Evolutionary conservation across 2,797 vertebrate genomes (phyloP), one percentile per base, ranked within the genome.

Genomic region (Tapera naevia): DNA sequence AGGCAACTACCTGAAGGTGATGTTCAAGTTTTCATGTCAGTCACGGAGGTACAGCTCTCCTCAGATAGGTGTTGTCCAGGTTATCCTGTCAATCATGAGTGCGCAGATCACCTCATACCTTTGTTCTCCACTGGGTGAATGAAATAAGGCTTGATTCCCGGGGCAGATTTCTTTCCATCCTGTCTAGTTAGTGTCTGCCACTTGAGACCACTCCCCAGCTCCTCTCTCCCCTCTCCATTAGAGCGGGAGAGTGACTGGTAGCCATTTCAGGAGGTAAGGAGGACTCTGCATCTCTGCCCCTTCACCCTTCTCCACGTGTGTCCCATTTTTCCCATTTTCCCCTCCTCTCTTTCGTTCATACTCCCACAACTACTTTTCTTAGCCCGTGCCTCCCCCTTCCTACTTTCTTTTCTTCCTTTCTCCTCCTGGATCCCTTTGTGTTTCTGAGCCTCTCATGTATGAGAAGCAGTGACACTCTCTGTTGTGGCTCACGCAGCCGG

Each of bases 401-500:
- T 82, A 10, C 25, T n/a, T 74, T 17, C 25, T 53, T 83, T 60
- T 60, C 37, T 70, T 67, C 30, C 30, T 88, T 75, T n/a, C 57
- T 84, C 37, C 53, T 91, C 46, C 61, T 73, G 80, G 48, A 50
- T 80, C 58, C 51, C 65, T 90, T 86, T 84, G 69, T 88, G 60
- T 76, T 94, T 90, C 66, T 39, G 83, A 95, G 80, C 37, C 53
- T 89, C 56, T 85, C 51, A 5, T 74, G 67, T 58, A 17, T 46
- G 50, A 93, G 94, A 53, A 91, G 80, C 79, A 80, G 90, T 93
- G 91, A 95, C 53, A 24, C 3, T 10, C 80, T 93, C 74, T 95
- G 88, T 96, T 94, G 91, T 94, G 94, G 86, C 94, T 96, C 92
- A 75, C 65, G 2, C 88, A 91, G 89, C 62, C 71, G 66, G 93